These are phyloP conservation scores for Phyllostomus discolor DNA, from an alignment of 2,113 vertebrate genomes.

Conservation along the genomic window DNA sequence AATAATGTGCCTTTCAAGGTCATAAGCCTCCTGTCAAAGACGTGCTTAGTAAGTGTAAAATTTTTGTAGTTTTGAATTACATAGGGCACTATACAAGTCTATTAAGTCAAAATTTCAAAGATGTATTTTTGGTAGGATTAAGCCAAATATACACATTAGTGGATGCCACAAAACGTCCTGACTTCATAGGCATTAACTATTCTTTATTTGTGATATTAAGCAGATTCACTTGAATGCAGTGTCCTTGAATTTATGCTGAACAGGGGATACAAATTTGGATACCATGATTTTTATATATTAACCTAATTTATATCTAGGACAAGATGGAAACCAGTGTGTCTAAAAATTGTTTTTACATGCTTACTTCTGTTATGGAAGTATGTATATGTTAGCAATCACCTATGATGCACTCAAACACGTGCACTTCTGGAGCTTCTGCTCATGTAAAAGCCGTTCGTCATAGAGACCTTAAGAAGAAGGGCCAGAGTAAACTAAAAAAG, in stretches of 20 bases:
- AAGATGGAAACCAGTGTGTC: not conserved
- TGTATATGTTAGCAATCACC: not conserved
- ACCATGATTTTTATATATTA: not conserved
- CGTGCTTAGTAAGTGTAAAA: not conserved
- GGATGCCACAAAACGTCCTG: not conserved
- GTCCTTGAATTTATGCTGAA: not conserved
- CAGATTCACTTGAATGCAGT: not conserved
- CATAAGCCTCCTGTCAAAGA: slow-evolving; percentile 7
- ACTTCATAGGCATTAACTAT: not conserved
- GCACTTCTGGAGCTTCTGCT: not conserved
- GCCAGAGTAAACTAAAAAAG: not conserved
- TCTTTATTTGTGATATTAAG: not conserved
- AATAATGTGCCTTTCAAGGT: slow-evolving; percentile 60
- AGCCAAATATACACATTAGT: not conserved
- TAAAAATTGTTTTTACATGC: not conserved
- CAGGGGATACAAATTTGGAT: not conserved
- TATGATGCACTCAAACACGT: not conserved
- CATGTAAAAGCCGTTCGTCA: not conserved
- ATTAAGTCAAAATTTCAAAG: slow-evolving; percentile 22
- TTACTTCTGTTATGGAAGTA: not conserved
- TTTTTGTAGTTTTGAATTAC: slow-evolving; percentile 47
- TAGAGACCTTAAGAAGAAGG: not conserved
- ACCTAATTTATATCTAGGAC: not conserved
- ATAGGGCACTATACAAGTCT: not conserved
- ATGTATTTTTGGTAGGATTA: not conserved